phyloP scores from a whole-genome alignment of 1,140 invertebrate genomes.

The Nebria ingens region DNA sequence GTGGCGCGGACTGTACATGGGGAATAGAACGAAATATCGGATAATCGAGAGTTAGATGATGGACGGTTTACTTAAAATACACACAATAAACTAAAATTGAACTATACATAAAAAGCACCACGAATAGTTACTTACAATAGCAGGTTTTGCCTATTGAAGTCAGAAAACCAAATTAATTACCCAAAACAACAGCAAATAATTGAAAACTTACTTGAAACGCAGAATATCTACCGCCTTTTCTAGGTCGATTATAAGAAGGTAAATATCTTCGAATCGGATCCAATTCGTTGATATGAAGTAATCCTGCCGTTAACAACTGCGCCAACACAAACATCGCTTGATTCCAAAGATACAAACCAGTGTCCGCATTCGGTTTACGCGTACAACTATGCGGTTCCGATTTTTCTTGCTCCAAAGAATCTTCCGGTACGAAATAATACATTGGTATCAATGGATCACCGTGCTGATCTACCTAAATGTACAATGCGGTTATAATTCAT shows the following conservation, averaged over 20 bases:
- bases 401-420: conserved; percentile 65
- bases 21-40: too few species aligned
- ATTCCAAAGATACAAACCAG: conserved; percentile 71
- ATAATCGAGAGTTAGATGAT: too few species aligned
- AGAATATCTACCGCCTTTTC: conserved; percentile 84
- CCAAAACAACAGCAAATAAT: not conserved
- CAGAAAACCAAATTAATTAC: conserved; percentile 38
- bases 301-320: conserved; percentile 75
- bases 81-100: too few species aligned
- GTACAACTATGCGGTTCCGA: conserved; percentile 57
- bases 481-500: not conserved
- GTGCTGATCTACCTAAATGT: conserved; percentile 7
- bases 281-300: conserved; percentile 90
- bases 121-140: conserved; percentile 63
- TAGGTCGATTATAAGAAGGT: conserved; percentile 88
- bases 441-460: conserved; percentile 67
- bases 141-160: conserved; percentile 56
- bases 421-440: conserved; percentile 87
- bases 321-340: conserved; percentile 92
- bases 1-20: too few species aligned
- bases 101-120: too few species aligned
- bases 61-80: too few species aligned
- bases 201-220: conserved; percentile 79
- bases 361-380: conserved; percentile 48
- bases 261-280: conserved; percentile 92